These are phyloP conservation scores for Epizoanthus scotinus DNA, from an alignment of 92 coral and sea anemone species.

Conservation along the genomic window DNA sequence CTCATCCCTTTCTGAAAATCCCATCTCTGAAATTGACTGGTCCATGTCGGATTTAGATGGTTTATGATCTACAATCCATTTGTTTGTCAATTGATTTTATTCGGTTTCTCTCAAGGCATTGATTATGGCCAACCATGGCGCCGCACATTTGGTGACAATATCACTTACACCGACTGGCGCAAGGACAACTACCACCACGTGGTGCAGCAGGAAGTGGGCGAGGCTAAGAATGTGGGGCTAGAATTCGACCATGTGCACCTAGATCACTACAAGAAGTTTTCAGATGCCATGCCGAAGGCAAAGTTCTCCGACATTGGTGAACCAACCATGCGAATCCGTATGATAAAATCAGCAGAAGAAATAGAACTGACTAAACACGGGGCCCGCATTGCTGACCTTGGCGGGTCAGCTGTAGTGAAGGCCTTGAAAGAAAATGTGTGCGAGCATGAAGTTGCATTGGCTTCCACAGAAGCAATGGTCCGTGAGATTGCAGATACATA, in stretches of 20 bases:
- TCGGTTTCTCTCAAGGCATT: conserved; percentile 48
- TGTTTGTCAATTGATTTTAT: not conserved
- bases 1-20: no score
- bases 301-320: conserved; percentile 71
- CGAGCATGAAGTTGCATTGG: conserved; percentile 90
- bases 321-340: conserved; percentile 87
- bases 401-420: conserved; percentile 74
- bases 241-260: conserved; percentile 80
- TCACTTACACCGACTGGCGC: conserved; percentile 92
- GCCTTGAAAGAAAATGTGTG: conserved; percentile 71
- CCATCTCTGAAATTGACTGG: no score
- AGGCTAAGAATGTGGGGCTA: conserved; percentile 72
- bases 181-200: conserved; percentile 85
- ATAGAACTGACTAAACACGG: conserved; percentile 83
- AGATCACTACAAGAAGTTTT: conserved; percentile 64
- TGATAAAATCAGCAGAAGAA: conserved; percentile 87
- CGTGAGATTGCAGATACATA: conserved; percentile 77
- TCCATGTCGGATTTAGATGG: no score
- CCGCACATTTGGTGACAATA: conserved; percentile 83
- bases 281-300: conserved; percentile 76
- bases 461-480: conserved; percentile 83
- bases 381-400: conserved; percentile 85
- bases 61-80: not conserved
- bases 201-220: conserved; percentile 67
- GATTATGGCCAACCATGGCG: conserved; percentile 96